Conservation (phyloP, 2,113 vertebrate genomes). For the Vidua chalybeata region DNA sequence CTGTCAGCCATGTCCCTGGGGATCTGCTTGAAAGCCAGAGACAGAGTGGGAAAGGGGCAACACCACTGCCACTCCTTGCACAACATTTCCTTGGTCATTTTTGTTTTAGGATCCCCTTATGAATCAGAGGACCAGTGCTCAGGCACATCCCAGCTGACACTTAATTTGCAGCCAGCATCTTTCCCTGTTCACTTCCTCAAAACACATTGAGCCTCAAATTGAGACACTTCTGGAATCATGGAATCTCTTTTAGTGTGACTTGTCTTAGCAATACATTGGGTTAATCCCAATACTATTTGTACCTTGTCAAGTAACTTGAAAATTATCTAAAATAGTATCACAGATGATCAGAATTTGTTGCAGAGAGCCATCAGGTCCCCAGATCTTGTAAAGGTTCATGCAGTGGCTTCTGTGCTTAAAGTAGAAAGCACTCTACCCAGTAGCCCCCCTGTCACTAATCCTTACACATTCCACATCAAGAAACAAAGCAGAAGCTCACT, state of each 20-base stretch:
- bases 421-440: not conserved
- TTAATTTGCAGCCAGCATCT: not conserved
- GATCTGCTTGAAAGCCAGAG: not conserved
- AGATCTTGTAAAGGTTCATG: not conserved
- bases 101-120: not conserved
- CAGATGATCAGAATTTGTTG: not conserved
- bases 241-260: not conserved
- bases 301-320: not conserved
- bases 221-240: not conserved
- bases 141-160: not conserved
- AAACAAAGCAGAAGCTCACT: not conserved
- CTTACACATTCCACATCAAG: not conserved
- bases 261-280: not conserved
- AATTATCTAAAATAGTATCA: not conserved
- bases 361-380: not conserved
- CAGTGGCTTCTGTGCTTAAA: not conserved
- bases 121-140: not conserved
- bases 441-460: not conserved
- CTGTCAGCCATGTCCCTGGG: not conserved
- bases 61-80: not conserved
- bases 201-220: not conserved
- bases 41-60: not conserved
- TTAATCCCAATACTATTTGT: not conserved
- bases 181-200: not conserved
- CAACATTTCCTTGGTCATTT: not conserved